phyloP scores from a whole-genome alignment of 1,140 invertebrate genomes.

The Leptinotarsa defecta region DNA sequence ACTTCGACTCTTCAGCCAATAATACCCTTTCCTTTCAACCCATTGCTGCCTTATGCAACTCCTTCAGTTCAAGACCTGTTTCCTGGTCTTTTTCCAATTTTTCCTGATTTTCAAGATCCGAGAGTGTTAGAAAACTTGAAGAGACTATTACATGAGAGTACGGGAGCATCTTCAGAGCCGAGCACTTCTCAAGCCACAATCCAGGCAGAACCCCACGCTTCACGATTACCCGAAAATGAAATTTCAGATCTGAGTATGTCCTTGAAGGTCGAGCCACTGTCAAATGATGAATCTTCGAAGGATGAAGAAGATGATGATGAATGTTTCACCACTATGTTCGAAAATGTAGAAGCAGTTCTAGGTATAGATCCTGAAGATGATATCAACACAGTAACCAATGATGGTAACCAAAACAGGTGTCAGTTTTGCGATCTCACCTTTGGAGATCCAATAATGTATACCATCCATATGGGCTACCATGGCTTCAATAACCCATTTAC shows the following conservation, averaged over 20 bases:
- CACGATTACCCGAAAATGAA: constrained; percentile 42
- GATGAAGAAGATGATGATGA: no score
- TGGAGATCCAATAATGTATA: constrained; percentile 88
- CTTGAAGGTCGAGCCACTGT: no score
- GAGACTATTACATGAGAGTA: constrained; percentile 20
- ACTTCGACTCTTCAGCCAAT: constrained; percentile 33
- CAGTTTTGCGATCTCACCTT: constrained; percentile 89
- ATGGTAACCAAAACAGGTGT: constrained; percentile 60
- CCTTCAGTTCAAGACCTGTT: constrained; percentile 40
- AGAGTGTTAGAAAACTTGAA: constrained; percentile 28
- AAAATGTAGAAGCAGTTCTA: no score
- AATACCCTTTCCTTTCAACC: constrained; percentile 44
- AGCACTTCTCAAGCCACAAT: background rate
- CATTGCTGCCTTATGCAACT: background rate
- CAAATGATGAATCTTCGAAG: background rate
- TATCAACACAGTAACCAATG: background rate
- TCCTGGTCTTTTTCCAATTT: constrained; percentile 42
- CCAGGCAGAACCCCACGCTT: background rate
- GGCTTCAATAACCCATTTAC: constrained; percentile 87
- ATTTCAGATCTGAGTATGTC: constrained; percentile 64
- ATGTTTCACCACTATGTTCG: no score
- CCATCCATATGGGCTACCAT: constrained; percentile 96
- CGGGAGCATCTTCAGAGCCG: background rate
- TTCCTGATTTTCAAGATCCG: constrained; percentile 49
- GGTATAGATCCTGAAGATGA: constrained; percentile 33